Conservation (phyloP, 2,888 invertebrate genomes). For the Uloborus plumipes region DNA sequence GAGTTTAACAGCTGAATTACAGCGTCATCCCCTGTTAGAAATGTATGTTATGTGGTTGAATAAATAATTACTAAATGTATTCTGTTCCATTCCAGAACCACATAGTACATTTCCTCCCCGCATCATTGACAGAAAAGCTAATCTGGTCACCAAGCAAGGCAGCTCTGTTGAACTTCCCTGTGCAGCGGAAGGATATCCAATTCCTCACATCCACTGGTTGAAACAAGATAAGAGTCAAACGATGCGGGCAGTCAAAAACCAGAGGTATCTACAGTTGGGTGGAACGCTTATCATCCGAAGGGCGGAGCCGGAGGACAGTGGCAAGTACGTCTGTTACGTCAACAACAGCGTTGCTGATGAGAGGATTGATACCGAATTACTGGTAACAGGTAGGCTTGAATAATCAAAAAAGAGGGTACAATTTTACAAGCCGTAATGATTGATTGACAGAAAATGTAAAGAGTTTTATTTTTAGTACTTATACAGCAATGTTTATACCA, state of each 20-base stretch:
- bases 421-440: too few species aligned
- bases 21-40: too few species aligned
- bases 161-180: slow-evolving; percentile 77
- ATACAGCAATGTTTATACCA: too few species aligned
- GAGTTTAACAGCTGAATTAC: too few species aligned
- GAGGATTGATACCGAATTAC: slow-evolving; percentile 68
- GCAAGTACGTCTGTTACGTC: slow-evolving; percentile 71
- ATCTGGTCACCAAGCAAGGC: slow-evolving; percentile 66
- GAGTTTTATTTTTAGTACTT: too few species aligned
- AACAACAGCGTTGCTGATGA: slow-evolving; percentile 70
- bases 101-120: slow-evolving; percentile 65
- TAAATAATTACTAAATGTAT: neutral
- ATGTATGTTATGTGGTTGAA: neutral
- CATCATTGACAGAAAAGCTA: slow-evolving; percentile 62
- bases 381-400: slow-evolving; percentile 69
- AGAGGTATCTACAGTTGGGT: slow-evolving; percentile 68
- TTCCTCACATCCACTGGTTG: slow-evolving; percentile 79
- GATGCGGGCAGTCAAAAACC: slow-evolving; percentile 31
- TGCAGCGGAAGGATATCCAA: slow-evolving; percentile 81
- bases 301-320: slow-evolving; percentile 69
- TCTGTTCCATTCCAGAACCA: slow-evolving; percentile 50
- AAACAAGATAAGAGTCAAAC: slow-evolving; percentile 49
- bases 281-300: slow-evolving; percentile 70
- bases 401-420: neutral
- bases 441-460: too few species aligned